phyloP scores from a whole-genome alignment of 2,113 vertebrate species.

The Onychorhynchus coronatus region DNA sequence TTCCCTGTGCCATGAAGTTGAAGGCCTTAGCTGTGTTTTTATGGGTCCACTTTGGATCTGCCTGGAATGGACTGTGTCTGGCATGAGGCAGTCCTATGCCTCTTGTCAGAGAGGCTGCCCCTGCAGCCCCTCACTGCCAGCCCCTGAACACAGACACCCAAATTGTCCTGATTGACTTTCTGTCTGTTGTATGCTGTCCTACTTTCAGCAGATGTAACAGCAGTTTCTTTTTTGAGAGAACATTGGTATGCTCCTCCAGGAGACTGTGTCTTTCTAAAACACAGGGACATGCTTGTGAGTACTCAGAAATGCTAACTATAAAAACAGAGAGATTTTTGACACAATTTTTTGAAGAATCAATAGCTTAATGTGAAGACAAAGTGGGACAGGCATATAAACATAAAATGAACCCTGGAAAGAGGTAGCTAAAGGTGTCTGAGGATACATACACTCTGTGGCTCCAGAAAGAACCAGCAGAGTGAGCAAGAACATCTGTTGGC shows the following conservation, averaged over 20 bases:
- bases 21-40: background rate
- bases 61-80: fast-evolving
- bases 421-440: background rate
- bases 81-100: background rate
- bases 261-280: background rate
- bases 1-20: background rate
- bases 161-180: background rate
- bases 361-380: background rate
- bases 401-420: background rate
- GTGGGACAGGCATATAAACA: background rate
- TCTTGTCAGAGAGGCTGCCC: background rate
- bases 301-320: background rate
- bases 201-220: background rate
- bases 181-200: background rate
- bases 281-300: background rate
- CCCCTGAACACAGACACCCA: background rate
- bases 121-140: background rate
- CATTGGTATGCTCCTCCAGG: background rate
- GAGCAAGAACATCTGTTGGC: background rate
- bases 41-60: background rate
- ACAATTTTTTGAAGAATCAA: background rate
- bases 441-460: background rate
- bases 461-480: background rate
- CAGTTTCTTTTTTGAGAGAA: background rate
- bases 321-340: background rate